Evolutionary conservation across 2,797 vertebrate genomes (phyloP), one percentile per base, ranked within the genome.

Genomic region (Xerus rutilus): DNA sequence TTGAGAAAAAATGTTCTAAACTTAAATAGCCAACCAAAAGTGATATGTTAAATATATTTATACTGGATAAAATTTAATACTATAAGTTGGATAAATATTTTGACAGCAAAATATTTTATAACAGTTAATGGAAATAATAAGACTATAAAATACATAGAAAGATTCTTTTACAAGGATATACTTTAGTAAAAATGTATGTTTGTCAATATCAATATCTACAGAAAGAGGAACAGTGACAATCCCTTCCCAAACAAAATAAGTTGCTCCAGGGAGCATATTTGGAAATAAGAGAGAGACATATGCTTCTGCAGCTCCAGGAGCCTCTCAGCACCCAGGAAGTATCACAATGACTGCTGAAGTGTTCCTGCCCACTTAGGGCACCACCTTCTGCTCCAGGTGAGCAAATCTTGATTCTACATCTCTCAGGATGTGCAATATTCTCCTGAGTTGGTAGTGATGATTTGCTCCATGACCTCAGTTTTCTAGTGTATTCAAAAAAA

Each of bases 1-100:
- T 72, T 79, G 21, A 96, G 49, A 57, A 90, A 93, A 94, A 88
- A 43, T 70, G 39, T 64, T 30, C 8, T 64, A 96, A 74, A 88
- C 7, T 77, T 76, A 77, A 92, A 90, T 69, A 54, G 54, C 2
- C 14, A 88, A 43, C n/a, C 18, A 49, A 81, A 81, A 78, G 54
- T 4, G 3, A 21, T 45, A 35, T 54, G 45, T 69, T 86, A 65
- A 65, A 45, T 65, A 32, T 78, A 45, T 59, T 95, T 96, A 23
- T 49, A 20, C 11, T 70, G 7, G 18, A 28, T 23, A 70, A 20
- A 5, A 70, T 11, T 74, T 69, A 72, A 43, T n/a, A 49, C 20
- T 25, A 59, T 89, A 17, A 86, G 67, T 86, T 92, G 32, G 23
- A 21, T 49, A 59, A 7, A n/a, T 64, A 21, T 54, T 62, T 87